These are phyloP conservation scores for Cinara cedri DNA, from an alignment of 2,888 invertebrate genomes.

Conservation along the genomic window DNA sequence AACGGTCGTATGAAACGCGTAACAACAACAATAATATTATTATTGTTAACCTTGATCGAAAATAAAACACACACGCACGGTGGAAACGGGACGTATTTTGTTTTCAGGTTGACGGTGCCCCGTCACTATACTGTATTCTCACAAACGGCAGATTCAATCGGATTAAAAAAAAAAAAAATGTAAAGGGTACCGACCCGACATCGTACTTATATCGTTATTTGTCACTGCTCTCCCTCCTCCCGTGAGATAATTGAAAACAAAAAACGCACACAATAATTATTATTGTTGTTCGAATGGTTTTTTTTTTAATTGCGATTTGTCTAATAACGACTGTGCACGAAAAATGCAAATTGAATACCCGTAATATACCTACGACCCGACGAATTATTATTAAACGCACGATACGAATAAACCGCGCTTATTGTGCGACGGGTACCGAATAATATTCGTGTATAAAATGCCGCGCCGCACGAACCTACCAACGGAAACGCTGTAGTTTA, in stretches of 20 bases:
- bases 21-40: no score
- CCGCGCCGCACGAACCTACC: conserved; percentile 32
- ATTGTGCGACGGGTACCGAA: conserved; percentile 34
- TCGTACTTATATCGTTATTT: no score
- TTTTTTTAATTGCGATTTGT: conserved; percentile 22
- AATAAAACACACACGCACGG: conserved; percentile 13
- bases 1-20: no score
- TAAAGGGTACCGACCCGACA: conserved; percentile 45
- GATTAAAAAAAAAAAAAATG: not conserved
- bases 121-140: conserved; percentile 9
- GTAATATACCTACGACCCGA: no score
- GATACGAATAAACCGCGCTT: conserved; percentile 19
- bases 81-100: conserved; percentile 1
- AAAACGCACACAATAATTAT: conserved; percentile 52
- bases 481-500: conserved; percentile 12
- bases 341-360: conserved; percentile 48
- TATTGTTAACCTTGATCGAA: conserved; percentile 25
- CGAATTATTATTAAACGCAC: conserved; percentile 28
- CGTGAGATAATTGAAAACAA: conserved; percentile 41
- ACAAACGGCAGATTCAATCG: conserved; percentile 18
- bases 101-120: no score
- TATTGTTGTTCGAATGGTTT: conserved; percentile 24
- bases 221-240: not conserved
- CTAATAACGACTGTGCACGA: conserved; percentile 1
- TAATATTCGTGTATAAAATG: conserved; percentile 2